Base-by-base conservation (phyloP, 2,888 invertebrate genomes). In the Diarsia dahlii region DNA sequence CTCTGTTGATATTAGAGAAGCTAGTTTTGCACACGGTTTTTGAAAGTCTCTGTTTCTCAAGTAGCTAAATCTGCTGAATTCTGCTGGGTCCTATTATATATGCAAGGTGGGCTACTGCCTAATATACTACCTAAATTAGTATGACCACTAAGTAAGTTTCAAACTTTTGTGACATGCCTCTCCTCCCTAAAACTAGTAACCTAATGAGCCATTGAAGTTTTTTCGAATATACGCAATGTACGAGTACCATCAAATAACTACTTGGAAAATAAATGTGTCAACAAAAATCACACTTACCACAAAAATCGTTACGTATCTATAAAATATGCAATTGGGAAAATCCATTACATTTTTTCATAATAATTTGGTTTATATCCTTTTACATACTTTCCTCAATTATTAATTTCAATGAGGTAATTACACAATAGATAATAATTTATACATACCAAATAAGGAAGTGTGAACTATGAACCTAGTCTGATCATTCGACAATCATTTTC, bases 361-460 rank as follows among this genome's bases (percentile, higher is more conserved):
- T 2, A 20, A 52, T 52, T 52, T 52, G 9, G 3, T 52, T 20
- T 20, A 50, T 5, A 3, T n/a, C n/a, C n/a, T n/a, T n/a, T n/a
- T n/a, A 10, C 23, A 20, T 20, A 28, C n/a, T 62, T 73, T 60
- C 73, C 73, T 50, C 12, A 50, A 60, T 60, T 28, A 45, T 39
- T 50, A 0, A 28, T 52, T 73, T 45, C 9, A 28, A 20, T 64
- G 10, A 34, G 2, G 46, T 46, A 1, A 28, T 2, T 2, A 28
- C 69, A 69, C 45, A 45, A 2, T 12, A 28, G 8, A 58, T 15
- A 2, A 72, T 71, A 2, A 72, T 71, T 71, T 45, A 54, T 34
- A 69, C 46, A 28, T 13, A 52, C 15, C 6, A 58, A 72, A 58
- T 68, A 28, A 45, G 15, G 60, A 64, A 12, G 10, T 58, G 52